Evolutionary conservation across 2,888 invertebrate species (phyloP).

Genomic region (Argyra leucocephala): DNA sequence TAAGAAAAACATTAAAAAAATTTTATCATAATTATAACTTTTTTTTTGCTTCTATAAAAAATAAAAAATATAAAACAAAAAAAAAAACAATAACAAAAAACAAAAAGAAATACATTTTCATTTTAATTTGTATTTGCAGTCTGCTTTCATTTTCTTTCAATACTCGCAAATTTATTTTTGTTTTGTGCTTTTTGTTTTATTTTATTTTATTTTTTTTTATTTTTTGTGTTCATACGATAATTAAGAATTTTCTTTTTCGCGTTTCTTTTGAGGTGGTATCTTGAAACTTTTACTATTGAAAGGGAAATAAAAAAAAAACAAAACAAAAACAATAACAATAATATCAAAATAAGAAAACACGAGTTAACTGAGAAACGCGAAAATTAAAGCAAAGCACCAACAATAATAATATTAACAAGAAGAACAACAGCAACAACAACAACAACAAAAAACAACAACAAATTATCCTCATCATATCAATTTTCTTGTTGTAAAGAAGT

Average conservation of each 20-base stretch:
- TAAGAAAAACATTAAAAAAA: not conserved
- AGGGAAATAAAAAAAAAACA: not conserved
- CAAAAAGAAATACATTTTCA: not conserved
- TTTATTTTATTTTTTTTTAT: no score
- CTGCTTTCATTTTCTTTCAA: slow-evolving; percentile 1
- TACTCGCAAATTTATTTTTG: not conserved
- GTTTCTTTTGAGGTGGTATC: not conserved
- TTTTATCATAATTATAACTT: not conserved
- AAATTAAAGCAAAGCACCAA: not conserved
- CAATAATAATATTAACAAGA: not conserved
- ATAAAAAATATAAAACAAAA: no score
- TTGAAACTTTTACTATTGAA: not conserved
- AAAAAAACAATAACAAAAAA: no score
- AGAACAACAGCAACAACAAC: not conserved
- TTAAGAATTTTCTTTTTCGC: not conserved
- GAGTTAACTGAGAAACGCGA: not conserved
- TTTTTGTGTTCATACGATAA: not conserved
- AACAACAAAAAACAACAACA: not conserved
- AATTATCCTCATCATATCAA: not conserved
- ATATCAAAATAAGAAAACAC: not conserved
- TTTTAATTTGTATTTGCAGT: not conserved
- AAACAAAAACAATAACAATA: not conserved
- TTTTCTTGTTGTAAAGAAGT: not conserved
- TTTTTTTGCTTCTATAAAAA: no score
- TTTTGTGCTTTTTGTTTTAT: no score